These are phyloP conservation scores for Caenorhabditis wallacei DNA, from an alignment of 2,888 invertebrate species.

Conservation along the genomic window DNA sequence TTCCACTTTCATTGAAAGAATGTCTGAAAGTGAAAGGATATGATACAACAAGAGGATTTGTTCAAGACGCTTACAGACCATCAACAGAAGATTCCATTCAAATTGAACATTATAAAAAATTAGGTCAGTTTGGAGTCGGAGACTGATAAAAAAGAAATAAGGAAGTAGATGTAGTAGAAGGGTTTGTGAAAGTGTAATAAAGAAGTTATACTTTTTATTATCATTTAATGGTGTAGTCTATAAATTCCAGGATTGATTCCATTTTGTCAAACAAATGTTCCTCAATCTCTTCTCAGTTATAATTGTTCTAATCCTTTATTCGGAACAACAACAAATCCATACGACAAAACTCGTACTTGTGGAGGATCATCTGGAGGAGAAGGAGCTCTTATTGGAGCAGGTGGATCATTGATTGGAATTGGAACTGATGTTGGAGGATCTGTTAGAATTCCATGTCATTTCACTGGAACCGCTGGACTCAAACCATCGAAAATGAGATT, in stretches of 20 bases:
- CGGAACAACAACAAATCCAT: slow-evolving; percentile 77
- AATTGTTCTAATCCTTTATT: slow-evolving; percentile 84
- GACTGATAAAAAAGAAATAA: slow-evolving; percentile 1
- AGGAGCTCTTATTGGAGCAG: slow-evolving; percentile 83
- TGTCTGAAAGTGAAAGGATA: slow-evolving; percentile 78
- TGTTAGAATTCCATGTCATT: slow-evolving; percentile 85
- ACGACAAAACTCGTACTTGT: slow-evolving; percentile 67
- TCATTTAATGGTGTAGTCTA: too few relatives aligned
- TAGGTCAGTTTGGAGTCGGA: slow-evolving; percentile 36
- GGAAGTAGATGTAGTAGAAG: slow-evolving; percentile 26
- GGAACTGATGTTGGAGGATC: slow-evolving; percentile 85
- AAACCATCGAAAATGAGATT: slow-evolving; percentile 76
- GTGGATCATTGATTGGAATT: slow-evolving; percentile 79
- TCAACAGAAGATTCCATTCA: slow-evolving; percentile 69
- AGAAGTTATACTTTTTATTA: too few relatives aligned
- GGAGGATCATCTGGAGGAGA: slow-evolving; percentile 74
- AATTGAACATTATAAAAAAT: slow-evolving; percentile 72
- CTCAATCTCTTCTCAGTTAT: slow-evolving; percentile 83
- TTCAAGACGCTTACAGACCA: slow-evolving; percentile 79
- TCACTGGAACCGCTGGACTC: slow-evolving; percentile 84
- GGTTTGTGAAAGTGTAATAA: too few relatives aligned
- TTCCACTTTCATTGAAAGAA: slow-evolving; percentile 81
- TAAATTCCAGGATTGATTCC: slow-evolving; percentile 84
- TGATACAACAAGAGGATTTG: slow-evolving; percentile 81
- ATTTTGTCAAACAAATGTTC: slow-evolving; percentile 84